phyloP scores from a whole-genome alignment of 2,888 invertebrate species.

The Cerastoderma edule region DNA sequence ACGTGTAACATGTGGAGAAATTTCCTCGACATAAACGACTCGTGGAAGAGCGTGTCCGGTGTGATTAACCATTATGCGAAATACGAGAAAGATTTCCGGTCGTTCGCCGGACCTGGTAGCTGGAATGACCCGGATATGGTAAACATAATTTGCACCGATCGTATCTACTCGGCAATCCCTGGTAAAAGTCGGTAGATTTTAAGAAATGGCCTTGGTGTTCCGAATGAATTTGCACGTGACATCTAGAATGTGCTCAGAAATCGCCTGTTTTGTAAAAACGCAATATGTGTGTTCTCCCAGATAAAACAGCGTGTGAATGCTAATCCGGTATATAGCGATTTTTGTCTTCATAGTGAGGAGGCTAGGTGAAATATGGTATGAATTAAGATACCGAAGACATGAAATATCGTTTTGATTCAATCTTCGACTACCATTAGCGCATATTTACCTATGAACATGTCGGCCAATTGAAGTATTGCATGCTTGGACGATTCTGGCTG shows the following conservation, averaged over 20 bases:
- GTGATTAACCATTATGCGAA: slow-evolving; percentile 97
- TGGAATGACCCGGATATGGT: slow-evolving; percentile 99
- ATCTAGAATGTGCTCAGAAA: too few relatives aligned
- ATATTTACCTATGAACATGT: background rate
- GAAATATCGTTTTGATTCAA: background rate
- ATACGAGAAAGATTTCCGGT: slow-evolving; percentile 94
- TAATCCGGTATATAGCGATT: too few relatives aligned
- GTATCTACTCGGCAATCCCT: too few relatives aligned
- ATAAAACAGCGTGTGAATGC: too few relatives aligned
- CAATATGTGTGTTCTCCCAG: too few relatives aligned
- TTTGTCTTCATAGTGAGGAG: too few relatives aligned
- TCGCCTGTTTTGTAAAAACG: too few relatives aligned
- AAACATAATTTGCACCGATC: too few relatives aligned
- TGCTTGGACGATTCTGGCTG: background rate
- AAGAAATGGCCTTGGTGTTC: too few relatives aligned
- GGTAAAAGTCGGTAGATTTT: too few relatives aligned
- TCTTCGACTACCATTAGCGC: background rate
- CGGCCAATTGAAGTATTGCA: background rate
- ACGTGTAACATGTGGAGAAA: slow-evolving; percentile 96
- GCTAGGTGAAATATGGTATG: too few relatives aligned
- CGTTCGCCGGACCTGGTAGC: slow-evolving; percentile 96
- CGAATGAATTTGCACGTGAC: too few relatives aligned
- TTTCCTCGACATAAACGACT: slow-evolving; percentile 97
- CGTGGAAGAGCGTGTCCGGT: slow-evolving; percentile 95
- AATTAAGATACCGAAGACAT: background rate